Base-by-base conservation (phyloP, 2,888 invertebrate species). In the Eulithis prunata region DNA sequence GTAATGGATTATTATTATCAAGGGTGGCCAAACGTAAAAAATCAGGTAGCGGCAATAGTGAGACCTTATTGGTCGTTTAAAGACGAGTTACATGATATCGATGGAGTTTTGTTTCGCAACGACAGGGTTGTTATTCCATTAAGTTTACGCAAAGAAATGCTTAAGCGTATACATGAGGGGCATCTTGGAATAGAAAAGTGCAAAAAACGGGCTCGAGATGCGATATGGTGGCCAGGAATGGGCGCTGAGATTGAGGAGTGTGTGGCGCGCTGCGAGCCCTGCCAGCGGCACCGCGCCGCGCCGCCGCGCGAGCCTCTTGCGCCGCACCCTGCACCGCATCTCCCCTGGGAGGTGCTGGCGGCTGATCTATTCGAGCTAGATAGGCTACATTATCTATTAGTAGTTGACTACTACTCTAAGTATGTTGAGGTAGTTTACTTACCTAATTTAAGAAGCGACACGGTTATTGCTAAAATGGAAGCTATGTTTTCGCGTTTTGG, bases 211-310 rank as follows among this genome's bases (percentile, higher is more conserved):
- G 61, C 61, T 3, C 46, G 54, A 5, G 54, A 61, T 4, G 46
- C 54, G 3, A 14, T 61, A 28, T 61, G 52, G 45, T 61, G 61
- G 61, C 54, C 60, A 3, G 52, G 53, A 7, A 60, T 60, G 53
- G 60, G 60, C 12, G 32, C 21, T 13, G 68, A 74, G 21, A 69
- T 76, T 13, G 69, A 66, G 59, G 51, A 59, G 11, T 43, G 32
- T 7, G 70, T 71, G 21, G n/a, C 28, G 38, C 53, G 52, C 36
- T 72, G 73, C 62, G 64, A 63, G 49, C 45, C 69, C 53, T 71
- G 71, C 52, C 62, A 59, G 54, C 62, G 67, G 10, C 71, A 68
- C 57, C 73, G 70, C 46, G 68, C 66, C 21, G 71, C 66, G 45
- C 58, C 58, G 54, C 63, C 57, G 21, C 71, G 71, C 21, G 64